Conservation (phyloP, 2,113 vertebrate genomes). For the Pedionomus torquatus region DNA sequence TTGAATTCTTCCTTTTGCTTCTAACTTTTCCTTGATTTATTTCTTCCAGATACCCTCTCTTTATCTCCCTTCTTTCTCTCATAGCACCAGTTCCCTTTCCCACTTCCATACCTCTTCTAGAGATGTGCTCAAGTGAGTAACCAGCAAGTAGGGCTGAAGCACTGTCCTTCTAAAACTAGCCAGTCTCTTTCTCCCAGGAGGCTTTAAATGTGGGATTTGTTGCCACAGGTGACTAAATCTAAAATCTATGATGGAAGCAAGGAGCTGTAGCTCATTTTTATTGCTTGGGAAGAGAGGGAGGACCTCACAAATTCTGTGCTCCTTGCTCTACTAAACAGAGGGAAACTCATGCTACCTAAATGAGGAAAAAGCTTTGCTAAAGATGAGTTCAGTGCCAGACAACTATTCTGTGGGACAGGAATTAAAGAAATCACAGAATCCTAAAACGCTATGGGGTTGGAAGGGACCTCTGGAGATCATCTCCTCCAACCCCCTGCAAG, state of each 20-base stretch:
- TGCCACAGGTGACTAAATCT: neutral
- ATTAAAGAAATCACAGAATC: neutral
- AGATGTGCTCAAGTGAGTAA: neutral
- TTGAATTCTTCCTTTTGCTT: neutral
- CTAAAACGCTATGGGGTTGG: too few relatives aligned
- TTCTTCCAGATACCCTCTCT: neutral
- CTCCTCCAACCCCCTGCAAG: too few relatives aligned
- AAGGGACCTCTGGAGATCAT: too few relatives aligned
- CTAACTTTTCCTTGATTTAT: neutral
- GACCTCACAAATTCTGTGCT: neutral
- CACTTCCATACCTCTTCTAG: neutral
- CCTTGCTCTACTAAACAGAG: neutral
- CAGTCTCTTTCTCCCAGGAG: neutral
- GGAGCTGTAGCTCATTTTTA: neutral
- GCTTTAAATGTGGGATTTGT: neutral
- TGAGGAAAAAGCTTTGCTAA: neutral
- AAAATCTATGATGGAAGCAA: neutral
- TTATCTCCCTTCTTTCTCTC: neutral
- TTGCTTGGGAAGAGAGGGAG: neutral
- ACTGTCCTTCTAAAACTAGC: neutral
- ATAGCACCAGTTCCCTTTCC: neutral
- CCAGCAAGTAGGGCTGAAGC: neutral
- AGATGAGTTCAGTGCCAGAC: neutral
- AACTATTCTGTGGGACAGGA: neutral
- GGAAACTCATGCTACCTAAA: neutral